Percentiles rank a stretch among this genome's conserved stretches.
Conservation (phyloP, 2,113 vertebrate genomes). For the Panthera uncia region DNA sequence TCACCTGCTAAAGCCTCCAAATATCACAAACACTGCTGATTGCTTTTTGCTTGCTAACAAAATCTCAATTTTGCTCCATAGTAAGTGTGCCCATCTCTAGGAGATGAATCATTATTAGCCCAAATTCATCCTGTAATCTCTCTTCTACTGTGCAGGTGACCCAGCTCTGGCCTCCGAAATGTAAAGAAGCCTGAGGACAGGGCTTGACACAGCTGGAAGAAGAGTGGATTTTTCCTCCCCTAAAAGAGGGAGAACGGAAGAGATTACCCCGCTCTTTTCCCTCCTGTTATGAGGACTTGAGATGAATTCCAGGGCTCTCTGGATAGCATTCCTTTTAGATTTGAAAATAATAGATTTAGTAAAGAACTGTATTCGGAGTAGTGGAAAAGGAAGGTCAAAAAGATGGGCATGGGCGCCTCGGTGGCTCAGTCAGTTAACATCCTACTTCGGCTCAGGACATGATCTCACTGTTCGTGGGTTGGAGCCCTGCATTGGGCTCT, state of each 20-base stretch:
- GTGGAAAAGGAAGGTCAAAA: not conserved
- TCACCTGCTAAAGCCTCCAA: not conserved
- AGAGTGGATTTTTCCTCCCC: not conserved
- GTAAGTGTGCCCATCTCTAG: not conserved
- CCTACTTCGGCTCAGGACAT: no score
- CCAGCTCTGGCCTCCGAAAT: not conserved
- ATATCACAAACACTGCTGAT: not conserved
- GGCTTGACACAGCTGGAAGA: not conserved
- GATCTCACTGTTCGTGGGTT: no score
- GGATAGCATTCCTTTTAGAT: not conserved
- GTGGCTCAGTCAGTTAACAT: no score
- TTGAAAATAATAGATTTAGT: slow-evolving; percentile 20
- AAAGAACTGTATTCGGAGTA: not conserved
- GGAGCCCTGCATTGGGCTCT: no score
- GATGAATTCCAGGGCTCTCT: not conserved
- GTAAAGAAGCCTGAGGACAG: not conserved
- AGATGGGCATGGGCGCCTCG: not conserved
- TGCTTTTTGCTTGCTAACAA: not conserved
- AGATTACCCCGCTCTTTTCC: not conserved
- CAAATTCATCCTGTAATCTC: not conserved
- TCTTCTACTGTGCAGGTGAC: not conserved
- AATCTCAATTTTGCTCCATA: not conserved
- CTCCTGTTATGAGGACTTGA: not conserved
- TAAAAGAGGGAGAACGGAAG: not conserved
- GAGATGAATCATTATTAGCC: not conserved